Percentiles rank a stretch among this genome's conserved stretches.
These are phyloP conservation scores for Garrulus glandarius DNA, from an alignment of 2,797 vertebrate species.

Conservation along the genomic window DNA sequence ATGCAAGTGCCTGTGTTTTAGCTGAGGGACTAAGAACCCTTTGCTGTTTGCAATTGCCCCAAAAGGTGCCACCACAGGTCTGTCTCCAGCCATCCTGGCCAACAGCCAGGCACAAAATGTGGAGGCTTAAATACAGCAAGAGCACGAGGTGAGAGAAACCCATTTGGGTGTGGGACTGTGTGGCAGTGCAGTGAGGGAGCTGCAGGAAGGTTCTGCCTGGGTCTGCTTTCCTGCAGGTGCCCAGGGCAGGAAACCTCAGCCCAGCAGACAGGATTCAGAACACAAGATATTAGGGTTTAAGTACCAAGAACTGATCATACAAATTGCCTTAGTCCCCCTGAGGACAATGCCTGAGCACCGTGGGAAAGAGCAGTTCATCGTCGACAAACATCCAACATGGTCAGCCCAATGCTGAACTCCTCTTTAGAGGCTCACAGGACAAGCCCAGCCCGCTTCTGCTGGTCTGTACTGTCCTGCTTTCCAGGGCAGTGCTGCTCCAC, in stretches of 20 bases:
- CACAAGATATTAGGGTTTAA: background rate
- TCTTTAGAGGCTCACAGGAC: background rate
- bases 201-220: background rate
- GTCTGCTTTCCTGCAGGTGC: background rate
- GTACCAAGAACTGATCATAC: background rate
- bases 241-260: background rate
- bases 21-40: background rate
- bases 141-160: background rate
- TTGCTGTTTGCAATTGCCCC: background rate
- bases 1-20: background rate
- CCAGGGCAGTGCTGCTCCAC: background rate
- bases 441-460: background rate
- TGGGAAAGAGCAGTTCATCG: background rate
- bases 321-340: background rate
- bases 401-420: background rate
- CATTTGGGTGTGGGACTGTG: background rate
- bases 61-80: background rate
- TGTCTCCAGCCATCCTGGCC: background rate
- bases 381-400: fast-evolving
- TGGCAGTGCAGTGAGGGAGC: background rate
- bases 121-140: background rate
- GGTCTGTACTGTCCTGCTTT: background rate
- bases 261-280: background rate
- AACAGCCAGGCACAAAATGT: background rate
- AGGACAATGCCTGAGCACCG: background rate